phyloP scores from a whole-genome alignment of 2,113 vertebrate genomes.

The Cercopithecus mona region DNA sequence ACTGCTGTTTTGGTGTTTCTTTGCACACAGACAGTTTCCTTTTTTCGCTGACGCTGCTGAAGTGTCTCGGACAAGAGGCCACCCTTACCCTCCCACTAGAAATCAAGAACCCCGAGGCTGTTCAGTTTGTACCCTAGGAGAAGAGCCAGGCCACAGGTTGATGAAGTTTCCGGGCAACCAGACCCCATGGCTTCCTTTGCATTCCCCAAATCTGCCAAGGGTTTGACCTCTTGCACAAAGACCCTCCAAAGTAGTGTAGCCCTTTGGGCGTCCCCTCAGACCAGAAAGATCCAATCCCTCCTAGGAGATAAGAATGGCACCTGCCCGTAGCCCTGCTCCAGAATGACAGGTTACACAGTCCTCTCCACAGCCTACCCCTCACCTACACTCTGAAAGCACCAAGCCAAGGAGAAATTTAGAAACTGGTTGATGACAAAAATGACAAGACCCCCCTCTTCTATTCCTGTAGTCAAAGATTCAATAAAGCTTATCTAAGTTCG shows the following conservation, averaged over 20 bases:
- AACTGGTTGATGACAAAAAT: not conserved
- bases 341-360: not conserved
- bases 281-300: not conserved
- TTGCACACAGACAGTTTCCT: slow-evolving; percentile 52
- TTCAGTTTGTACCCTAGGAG: not conserved
- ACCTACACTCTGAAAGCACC: not conserved
- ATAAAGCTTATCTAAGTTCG: not conserved
- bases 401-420: not conserved
- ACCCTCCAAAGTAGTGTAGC: not conserved
- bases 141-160: not conserved
- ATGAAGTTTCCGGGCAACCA: not conserved
- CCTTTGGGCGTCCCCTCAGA: not conserved
- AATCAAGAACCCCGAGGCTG: not conserved
- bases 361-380: not conserved
- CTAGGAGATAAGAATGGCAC: not conserved
- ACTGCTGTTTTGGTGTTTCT: slow-evolving; percentile 52
- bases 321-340: not conserved
- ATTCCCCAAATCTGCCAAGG: not conserved
- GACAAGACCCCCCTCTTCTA: not conserved
- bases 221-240: not conserved
- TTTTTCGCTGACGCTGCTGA: slow-evolving; percentile 63
- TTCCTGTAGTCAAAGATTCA: not conserved
- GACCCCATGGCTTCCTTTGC: not conserved
- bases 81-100: not conserved
- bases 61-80: slow-evolving; percentile 11